These are phyloP conservation scores for Orientallactaga bullata DNA, from an alignment of 2,113 vertebrate species.

Conservation along the genomic window DNA sequence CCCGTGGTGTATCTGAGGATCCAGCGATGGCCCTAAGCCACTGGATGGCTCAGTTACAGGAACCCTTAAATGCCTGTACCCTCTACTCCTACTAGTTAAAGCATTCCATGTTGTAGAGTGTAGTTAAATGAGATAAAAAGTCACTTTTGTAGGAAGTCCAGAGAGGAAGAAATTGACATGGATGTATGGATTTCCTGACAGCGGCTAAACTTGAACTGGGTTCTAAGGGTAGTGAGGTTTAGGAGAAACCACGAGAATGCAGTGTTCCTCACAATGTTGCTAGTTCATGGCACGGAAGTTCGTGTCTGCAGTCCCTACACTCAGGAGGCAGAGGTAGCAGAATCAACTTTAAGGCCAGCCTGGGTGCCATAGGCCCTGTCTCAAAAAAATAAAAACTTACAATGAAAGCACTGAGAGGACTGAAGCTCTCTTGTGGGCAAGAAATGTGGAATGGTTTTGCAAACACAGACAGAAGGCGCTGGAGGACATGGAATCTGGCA, in stretches of 20 bases:
- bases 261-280: not conserved
- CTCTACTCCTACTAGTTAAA: not conserved
- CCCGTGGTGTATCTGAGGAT: not conserved
- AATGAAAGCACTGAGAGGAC: not conserved
- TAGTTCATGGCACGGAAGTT: no score
- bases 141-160: not conserved
- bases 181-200: not conserved
- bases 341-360: not conserved
- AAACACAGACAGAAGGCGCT: not conserved
- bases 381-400: not conserved
- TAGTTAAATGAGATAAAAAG: constrained; percentile 13
- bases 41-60: not conserved
- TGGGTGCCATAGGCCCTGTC: not conserved
- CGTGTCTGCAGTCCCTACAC: not conserved
- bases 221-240: not conserved
- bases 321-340: not conserved
- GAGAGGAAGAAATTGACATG: not conserved
- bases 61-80: not conserved
- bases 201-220: not conserved
- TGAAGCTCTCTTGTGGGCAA: not conserved
- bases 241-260: no score
- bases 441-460: not conserved
- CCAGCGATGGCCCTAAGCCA: not conserved
- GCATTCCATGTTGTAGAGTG: not conserved
- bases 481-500: not conserved